phyloP scores from a whole-genome alignment of 2,888 invertebrate species.

The Drosophila demipolita region DNA sequence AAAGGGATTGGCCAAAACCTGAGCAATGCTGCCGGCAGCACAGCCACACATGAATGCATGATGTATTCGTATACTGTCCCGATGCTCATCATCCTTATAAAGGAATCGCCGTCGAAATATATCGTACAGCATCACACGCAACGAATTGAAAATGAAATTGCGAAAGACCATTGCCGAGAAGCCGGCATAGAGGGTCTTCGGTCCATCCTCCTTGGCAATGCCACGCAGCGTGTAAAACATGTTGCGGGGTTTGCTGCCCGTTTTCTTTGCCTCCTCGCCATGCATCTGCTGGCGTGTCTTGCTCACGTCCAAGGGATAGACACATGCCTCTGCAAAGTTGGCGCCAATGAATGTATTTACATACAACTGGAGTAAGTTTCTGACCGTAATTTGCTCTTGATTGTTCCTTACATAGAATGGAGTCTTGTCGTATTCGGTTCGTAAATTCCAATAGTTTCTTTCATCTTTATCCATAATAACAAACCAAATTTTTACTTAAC shows the following conservation, averaged over 20 bases:
- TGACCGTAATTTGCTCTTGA: constrained; percentile 23
- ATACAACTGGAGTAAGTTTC: constrained; percentile 41
- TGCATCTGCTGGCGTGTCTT: constrained; percentile 62
- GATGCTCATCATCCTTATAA: constrained; percentile 11
- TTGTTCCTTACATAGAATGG: not conserved
- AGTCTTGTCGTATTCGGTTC: not conserved
- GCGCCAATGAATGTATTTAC: constrained; percentile 57
- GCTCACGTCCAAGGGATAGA: constrained; percentile 51
- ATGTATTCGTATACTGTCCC: constrained; percentile 21
- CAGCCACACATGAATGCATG: constrained; percentile 48
- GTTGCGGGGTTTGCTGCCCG: constrained; percentile 14
- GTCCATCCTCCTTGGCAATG: constrained; percentile 39
- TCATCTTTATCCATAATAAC: constrained; percentile 37
- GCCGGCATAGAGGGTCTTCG: constrained; percentile 45
- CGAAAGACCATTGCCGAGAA: constrained; percentile 57
- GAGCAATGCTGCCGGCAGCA: constrained; percentile 55
- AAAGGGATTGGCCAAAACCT: constrained; percentile 55
- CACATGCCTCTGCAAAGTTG: constrained; percentile 51
- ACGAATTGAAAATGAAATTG: constrained; percentile 60
- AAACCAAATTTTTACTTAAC: not conserved
- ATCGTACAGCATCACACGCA: constrained; percentile 61
- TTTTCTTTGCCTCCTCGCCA: constrained; percentile 45
- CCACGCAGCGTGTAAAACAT: constrained; percentile 30
- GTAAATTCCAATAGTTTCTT: constrained; percentile 39
- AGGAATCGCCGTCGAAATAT: constrained; percentile 42